Evolutionary conservation across 2,888 invertebrate species (phyloP).

Genomic region (Allacma fusca): DNA sequence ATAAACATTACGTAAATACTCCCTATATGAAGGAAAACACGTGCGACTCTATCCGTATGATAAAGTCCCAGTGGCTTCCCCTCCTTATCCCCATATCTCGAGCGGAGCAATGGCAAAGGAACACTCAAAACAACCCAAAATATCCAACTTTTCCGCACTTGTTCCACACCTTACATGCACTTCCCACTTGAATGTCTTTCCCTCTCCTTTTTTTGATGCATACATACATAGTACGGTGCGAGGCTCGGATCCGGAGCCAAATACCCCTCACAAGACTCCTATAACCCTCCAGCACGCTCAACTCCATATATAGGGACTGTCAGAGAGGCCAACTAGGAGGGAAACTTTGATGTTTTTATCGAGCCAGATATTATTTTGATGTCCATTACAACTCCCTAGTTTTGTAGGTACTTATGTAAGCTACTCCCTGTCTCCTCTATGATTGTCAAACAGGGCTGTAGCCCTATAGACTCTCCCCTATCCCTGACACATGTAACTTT

Average conservation of each 20-base stretch:
- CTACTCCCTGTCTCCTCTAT: slow-evolving; percentile 6
- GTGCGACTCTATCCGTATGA: neutral
- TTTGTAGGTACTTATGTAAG: no score
- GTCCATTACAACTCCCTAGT: slow-evolving; percentile 44
- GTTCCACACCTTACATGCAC: neutral
- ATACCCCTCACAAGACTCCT: no score
- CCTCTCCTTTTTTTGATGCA: no score
- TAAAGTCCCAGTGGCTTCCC: neutral
- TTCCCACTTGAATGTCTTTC: no score
- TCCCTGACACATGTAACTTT: slow-evolving; percentile 40
- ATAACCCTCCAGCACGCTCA: no score
- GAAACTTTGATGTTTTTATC: slow-evolving; percentile 46
- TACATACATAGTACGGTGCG: no score
- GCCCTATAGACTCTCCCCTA: no score
- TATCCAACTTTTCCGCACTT: neutral
- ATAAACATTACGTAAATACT: no score
- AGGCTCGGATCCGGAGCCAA: no score
- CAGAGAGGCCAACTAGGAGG: slow-evolving; percentile 18
- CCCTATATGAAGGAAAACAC: no score
- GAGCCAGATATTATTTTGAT: slow-evolving; percentile 44
- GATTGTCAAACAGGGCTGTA: no score
- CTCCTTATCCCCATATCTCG: neutral
- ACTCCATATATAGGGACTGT: neutral
- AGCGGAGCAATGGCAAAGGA: neutral
- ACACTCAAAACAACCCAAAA: neutral